Conservation (phyloP, 2,797 vertebrate genomes). For the Lithobates sylvaticus region DNA sequence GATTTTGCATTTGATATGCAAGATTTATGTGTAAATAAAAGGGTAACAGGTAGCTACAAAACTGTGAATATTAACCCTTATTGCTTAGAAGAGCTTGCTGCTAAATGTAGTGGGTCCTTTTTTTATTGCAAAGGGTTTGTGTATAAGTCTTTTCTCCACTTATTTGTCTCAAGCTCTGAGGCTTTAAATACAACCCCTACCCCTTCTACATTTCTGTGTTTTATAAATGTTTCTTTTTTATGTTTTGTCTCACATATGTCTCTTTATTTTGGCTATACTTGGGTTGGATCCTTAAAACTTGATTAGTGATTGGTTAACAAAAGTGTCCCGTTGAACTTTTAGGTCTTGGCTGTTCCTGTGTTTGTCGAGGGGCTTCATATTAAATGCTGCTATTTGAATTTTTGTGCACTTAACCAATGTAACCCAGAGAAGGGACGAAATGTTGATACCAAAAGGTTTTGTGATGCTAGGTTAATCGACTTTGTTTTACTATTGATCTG, state of each 20-base stretch:
- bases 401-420: conserved; percentile 84
- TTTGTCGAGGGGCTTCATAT: conserved; percentile 51
- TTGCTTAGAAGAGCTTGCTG: conserved; percentile 26
- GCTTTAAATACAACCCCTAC: neutral
- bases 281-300: conserved; percentile 28
- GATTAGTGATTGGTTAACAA: conserved; percentile 26
- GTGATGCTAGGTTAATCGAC: conserved; percentile 57
- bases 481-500: conserved; percentile 39
- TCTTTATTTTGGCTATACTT: neutral
- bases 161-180: conserved; percentile 32
- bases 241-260: conserved; percentile 16
- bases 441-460: conserved; percentile 76
- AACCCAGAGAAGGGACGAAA: conserved; percentile 78
- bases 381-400: conserved; percentile 86
- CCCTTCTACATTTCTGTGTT: conserved; percentile 21
- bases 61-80: conserved; percentile 57
- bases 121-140: conserved; percentile 33
- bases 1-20: conserved; percentile 23
- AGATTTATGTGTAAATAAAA: conserved; percentile 55
- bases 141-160: conserved; percentile 21
- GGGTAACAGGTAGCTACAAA: conserved; percentile 40
- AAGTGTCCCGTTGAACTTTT: conserved; percentile 26
- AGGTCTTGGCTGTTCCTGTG: conserved; percentile 34
- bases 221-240: conserved; percentile 36
- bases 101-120: conserved; percentile 8